Evolutionary conservation across 2,888 invertebrate species (phyloP), one percentile per base, ranked within the genome.

Genomic region (Endomychus coccineus): DNA sequence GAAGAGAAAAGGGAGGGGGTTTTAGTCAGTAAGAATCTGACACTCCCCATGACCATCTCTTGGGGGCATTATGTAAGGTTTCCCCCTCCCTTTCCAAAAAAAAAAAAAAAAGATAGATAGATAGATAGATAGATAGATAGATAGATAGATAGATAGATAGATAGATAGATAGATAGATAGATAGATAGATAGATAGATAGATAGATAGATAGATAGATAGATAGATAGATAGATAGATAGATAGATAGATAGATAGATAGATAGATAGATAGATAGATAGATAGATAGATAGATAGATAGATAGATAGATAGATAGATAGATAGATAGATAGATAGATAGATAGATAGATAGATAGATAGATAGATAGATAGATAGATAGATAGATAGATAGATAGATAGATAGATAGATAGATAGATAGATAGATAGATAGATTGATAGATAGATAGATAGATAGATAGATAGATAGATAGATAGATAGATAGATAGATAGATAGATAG

Each of bases 291-390:
- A 25, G 25, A 25, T 25, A 25, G 25, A 25, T 25, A 25, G 25
- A 25, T 25, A 25, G 25, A 25, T 25, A 25, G 25, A 25, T 25
- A 25, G 25, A 25, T 25, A 25, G 25, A 25, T 14, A 16, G 29
- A 29, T 12, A 29, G 29, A 29, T 12, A 29, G 29, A 29, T 12
- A 29, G 29, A 29, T 12, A 29, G 29, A 29, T 12, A 29, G 29
- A 29, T 12, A 29, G 29, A 29, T 12, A 29, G 29, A 29, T 12
- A 29, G 29, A 29, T 12, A 29, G 29, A 29, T 12, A 29, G 29
- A 29, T 12, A 29, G 29, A 29, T 12, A 29, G 29, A 29, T 12
- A 29, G 29, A 29, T 12, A 29, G 29, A 29, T 12, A 29, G 29
- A 29, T 25, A 25, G 25, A 25, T 25, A 25, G 25, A 25, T 25